Evolutionary conservation across 2,113 vertebrate genomes (phyloP), one percentile per base, ranked within the genome.

Genomic region (Oreochromis aureus): DNA sequence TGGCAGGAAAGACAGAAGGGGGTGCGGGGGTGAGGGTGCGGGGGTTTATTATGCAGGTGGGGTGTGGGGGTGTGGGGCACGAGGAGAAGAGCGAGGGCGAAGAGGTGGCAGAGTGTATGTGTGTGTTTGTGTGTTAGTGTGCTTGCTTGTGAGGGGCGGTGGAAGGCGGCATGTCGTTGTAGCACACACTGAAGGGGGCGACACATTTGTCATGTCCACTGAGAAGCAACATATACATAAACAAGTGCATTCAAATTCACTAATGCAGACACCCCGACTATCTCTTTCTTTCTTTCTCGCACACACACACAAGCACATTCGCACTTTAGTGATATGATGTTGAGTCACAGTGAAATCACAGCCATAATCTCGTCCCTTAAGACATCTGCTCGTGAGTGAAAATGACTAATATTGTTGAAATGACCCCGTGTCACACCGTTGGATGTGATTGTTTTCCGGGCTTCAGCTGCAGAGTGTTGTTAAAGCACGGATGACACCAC

Each of bases 171-270:
- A 73, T 94, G 82, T 92, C 81, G 81, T 87, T 94, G 91, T 93
- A 89, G 87, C 87, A 79, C 92, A 89, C 91, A 79, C 84, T 90
- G 95, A 94, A 94, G 92, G 55, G 44, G 93, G 87, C 93, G 90
- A 95, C 94, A 94, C 94, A 93, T 95, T 96, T 96, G 94, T 96
- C 96, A 95, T 95, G 95, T 96, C 96, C 95, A 93, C 95, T 94
- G 94, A 95, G 93, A 86, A 90, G 91, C 92, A 94, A 94, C 95
- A 95, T 91, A 94, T 83, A 93, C 91, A 94, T 59, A 95, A 90
- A 94, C 90, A 92, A 92, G 92, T 63, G 86, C 93, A 91, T 89
- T 92, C 89, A 93, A 81, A 92, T 88, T 58, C 90, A 88, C 87
- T 89, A 92, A 94, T 90, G 84, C 87, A 80, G 90, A 93, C 89